Base-by-base conservation (phyloP, 2,888 invertebrate species). In the Trissoscelio sp. region DNA sequence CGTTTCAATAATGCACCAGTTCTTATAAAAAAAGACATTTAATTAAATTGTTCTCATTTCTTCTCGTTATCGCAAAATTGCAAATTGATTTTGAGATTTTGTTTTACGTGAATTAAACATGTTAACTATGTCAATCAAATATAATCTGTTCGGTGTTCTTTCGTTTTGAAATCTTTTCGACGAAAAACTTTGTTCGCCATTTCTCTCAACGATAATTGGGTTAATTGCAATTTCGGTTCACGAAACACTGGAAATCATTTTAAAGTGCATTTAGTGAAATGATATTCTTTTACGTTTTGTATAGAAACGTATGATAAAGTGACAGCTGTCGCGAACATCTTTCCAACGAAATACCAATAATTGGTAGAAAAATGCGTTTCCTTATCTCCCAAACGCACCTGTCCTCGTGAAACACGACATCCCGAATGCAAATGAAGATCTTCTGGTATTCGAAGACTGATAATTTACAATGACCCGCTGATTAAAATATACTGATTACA, bases 331-430 rank as follows among this genome's bases (percentile, higher is more conserved):
- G 74, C 39, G 34, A 74, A 67, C 73, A 78, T 69, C 69, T 78
- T 82, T 80, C 69, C 44, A 60, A 70, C 83, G 82, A 87, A 88
- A 88, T 87, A 85, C 87, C 87, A 88, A 89, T 89, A 89, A 89
- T 89, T 89, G 88, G 87, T 84, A 81, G 83, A 86, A 86, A 88
- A 86, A 86, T 86, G 84, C 83, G 75, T 72, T 74, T 78, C 82
- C 85, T 87, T 87, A 87, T 88, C 87, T 84, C 72, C 39, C 67
- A 31, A 58, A 44, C 64, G 84, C 88, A 88, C 87, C 87, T 88
- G 88, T 85, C 86, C 81, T 12, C 78, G 73, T 31, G 20, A 79
- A 81, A 78, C 79, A 72, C 83, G 80, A 78, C 73, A 77, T 62
- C 69, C 69, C 70, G 11, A 77, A 87, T 88, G 87, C 87, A 86